Evolutionary conservation across 2,797 vertebrate species (phyloP), one percentile per base, ranked within the genome.

Genomic region (Myripristis jacobus): DNA sequence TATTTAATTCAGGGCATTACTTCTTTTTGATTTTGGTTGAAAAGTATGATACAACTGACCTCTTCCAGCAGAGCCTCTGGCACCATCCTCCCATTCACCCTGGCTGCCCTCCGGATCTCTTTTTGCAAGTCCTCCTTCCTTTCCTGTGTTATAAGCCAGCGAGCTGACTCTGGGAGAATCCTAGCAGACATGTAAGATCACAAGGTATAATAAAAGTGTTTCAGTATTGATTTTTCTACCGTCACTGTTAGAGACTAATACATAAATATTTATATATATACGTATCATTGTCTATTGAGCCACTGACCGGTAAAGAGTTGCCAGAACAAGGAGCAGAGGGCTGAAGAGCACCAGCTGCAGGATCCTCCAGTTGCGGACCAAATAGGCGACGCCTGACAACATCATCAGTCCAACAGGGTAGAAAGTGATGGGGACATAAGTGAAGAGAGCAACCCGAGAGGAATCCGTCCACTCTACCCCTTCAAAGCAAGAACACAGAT

Each of bases 381-480:
- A 85, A 0, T 95, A 98, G 60, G 95, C 93, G 4, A 96, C 15
- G 0, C 96, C 96, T 1, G 96, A 93, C 31, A 97, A 68, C 1
- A 89, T 0, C 77, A 97, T 94, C 82, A 94, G 90, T 2, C 96
- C 96, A 0, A 94, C 0, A 5, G 95, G 87, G 1, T 89, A 95
- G 29, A 61, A 76, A 21, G 86, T 74, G n/a, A 96, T 95, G n/a
- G 83, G 81, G 6, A 87, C 1, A 31, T 96, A 91, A 27, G 95
- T 88, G 8, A 94, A 93, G 9, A 88, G 73, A 0, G 95, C 93
- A 29, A 96, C 93, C 22, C 82, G 86, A 6, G 92, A 92, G 13
- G 93, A 89, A 15, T 95, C 95, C 0, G 94, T 92, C 97, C 97
- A 98, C 82, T 97, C 96, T 11, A 94, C 92, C 63, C 91, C 96